Evolutionary conservation across 2,113 vertebrate species (phyloP), one percentile per base, ranked within the genome.

Genomic region (Chrysochloris asiatica): DNA sequence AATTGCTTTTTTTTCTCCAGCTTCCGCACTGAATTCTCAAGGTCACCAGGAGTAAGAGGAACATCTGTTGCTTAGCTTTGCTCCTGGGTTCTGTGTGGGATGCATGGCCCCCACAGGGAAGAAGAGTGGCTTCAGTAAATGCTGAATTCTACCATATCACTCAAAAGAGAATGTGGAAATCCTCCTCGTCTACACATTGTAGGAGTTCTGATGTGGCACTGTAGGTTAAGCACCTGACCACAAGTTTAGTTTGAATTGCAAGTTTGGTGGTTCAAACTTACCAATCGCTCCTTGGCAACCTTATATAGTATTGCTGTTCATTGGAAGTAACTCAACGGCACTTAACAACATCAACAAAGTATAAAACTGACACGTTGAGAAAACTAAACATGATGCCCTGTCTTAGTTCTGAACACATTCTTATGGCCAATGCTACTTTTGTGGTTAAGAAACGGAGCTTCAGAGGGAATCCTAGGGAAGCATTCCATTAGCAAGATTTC

Each of bases 1-100:
- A 98, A 98, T 98, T 98, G 97, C 98, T 98, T 98, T 98, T 98
- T 65, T 14, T 65, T 65, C 90, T 96, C 90, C 93, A 93, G 96
- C 96, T 96, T 98, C 96, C 90, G 95, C 89, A 93, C 93, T 84
- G 93, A 36, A 88, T 97, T 96, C 96, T 98, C 97, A 98, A 98
- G 98, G 98, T 98, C 98, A 97, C 88, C n/a, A 8, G 86, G 86
- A 93, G 94, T 93, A 90, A 71, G 73, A 95, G 96, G 97, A 77
- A 92, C 95, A 96, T 87, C 92, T 90, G 80, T 45, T 93, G 90
- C 96, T 93, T 63, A 52, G 95, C 88, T 43, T 94, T 96, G 94
- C 95, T 95, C 82, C 88, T 95, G 92, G n/a, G 75, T 92, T 94
- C 90, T 72, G 48, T 82, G 86, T 73, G 90, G 63, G 65, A 3